These are phyloP conservation scores for Penaeus vannamei DNA, from an alignment of 1,140 invertebrate species.

Conservation along the genomic window DNA sequence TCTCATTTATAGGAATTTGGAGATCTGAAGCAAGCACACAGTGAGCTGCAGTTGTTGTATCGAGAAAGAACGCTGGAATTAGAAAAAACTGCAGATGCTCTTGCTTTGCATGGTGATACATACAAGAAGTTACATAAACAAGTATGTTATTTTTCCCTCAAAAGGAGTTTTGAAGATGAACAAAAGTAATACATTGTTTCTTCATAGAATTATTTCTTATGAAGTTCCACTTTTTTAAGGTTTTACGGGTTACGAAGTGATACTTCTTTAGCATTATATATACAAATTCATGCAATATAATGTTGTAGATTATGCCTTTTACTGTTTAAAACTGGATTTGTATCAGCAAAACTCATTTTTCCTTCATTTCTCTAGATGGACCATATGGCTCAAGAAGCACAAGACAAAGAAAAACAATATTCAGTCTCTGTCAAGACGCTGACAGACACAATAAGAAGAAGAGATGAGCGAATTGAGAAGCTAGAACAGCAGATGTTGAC, in stretches of 20 bases:
- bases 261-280: neutral
- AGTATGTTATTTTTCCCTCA: slow-evolving; percentile 18
- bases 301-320: neutral
- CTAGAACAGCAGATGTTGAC: slow-evolving; percentile 45
- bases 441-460: slow-evolving; percentile 37
- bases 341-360: neutral
- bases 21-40: slow-evolving; percentile 37
- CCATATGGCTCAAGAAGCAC: slow-evolving; percentile 38
- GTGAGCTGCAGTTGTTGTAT: slow-evolving; percentile 55
- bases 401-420: slow-evolving; percentile 31
- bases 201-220: neutral
- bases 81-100: slow-evolving; percentile 36
- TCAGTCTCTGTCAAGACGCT: slow-evolving; percentile 29
- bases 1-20: slow-evolving; percentile 40
- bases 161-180: neutral
- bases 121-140: slow-evolving; percentile 43
- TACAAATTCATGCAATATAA: neutral
- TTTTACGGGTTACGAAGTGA: neutral
- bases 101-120: slow-evolving; percentile 41
- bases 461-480: slow-evolving; percentile 47
- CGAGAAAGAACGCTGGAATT: slow-evolving; percentile 52
- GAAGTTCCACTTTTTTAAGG: neutral
- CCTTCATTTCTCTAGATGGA: slow-evolving; percentile 17
- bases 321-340: neutral
- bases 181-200: neutral